Percentiles rank a stretch among this genome's conserved stretches.
These are phyloP conservation scores for Corella eumyota DNA, from an alignment of 23 tunicate genomes.

Conservation along the genomic window DNA sequence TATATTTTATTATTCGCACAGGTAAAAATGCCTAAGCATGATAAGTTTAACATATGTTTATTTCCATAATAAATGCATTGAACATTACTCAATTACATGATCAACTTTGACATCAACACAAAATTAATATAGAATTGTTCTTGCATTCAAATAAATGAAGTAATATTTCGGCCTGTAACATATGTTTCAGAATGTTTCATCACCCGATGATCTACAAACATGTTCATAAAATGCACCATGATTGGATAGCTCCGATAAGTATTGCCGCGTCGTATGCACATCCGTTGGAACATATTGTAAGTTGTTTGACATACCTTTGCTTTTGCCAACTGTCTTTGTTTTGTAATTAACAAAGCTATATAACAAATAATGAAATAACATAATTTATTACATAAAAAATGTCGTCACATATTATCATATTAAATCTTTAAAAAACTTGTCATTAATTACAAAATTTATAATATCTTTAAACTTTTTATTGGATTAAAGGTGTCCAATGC, in stretches of 20 bases:
- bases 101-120: background rate
- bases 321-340: background rate
- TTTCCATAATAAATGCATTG: background rate
- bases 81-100: background rate
- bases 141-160: too few relatives aligned
- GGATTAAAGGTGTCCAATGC: constrained; percentile 38
- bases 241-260: constrained; percentile 96
- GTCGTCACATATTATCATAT: too few relatives aligned
- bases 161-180: background rate
- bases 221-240: constrained; percentile 85
- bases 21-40: constrained; percentile 30
- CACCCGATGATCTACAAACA: constrained; percentile 60
- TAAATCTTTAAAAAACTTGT: background rate
- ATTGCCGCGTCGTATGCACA: constrained; percentile 88
- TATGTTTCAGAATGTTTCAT: constrained; percentile 47
- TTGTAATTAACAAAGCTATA: too few relatives aligned
- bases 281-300: constrained; percentile 79
- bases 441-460: background rate
- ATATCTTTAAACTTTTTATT: background rate
- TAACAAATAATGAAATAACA: too few relatives aligned
- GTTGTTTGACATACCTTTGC: constrained; percentile 3
- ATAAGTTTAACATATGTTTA: background rate
- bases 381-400: too few relatives aligned
- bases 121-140: background rate
- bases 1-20: constrained; percentile 80